A percentile compares a stretch with the other conserved stretches of the same genome.
Conservation (phyloP, 2,113 vertebrate genomes). For the Xenus cinereus region DNA sequence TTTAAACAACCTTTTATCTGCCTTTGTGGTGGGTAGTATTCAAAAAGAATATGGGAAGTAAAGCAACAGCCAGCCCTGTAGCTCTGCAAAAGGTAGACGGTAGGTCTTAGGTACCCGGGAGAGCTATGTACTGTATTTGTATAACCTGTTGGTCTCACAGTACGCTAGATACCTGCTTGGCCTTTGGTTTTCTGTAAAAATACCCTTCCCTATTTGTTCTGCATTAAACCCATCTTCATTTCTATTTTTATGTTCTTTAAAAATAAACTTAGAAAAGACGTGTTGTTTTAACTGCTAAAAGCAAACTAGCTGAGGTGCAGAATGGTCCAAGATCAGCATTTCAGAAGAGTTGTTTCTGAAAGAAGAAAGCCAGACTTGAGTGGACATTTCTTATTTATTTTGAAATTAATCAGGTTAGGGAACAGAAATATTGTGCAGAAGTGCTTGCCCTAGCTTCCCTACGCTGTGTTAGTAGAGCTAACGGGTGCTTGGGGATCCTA, state of each 20-base stretch:
- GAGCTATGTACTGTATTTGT: background rate
- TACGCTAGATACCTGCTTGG: background rate
- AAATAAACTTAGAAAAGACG: background rate
- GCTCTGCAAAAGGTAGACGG: background rate
- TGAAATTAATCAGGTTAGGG: background rate
- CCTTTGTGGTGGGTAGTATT: background rate
- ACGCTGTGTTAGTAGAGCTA: background rate
- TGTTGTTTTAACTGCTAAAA: slow-evolving; percentile 30
- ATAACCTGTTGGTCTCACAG: background rate
- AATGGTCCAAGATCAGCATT: background rate
- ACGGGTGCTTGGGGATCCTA: background rate
- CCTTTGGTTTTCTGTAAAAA: slow-evolving; percentile 21
- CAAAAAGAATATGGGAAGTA: background rate
- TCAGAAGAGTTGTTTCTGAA: background rate
- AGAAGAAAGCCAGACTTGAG: background rate
- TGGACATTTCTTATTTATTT: background rate
- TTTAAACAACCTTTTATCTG: background rate
- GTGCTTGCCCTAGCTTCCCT: background rate
- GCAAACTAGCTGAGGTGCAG: background rate
- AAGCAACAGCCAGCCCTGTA: background rate
- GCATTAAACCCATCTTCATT: slow-evolving; percentile 9
- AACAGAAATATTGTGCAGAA: background rate
- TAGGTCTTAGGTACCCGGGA: background rate
- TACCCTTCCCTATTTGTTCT: background rate
- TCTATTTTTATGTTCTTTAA: slow-evolving; percentile 19